Percentiles rank a stretch among this genome's conserved stretches.
These are phyloP conservation scores for Psilopogon haemacephalus DNA, from an alignment of 2,113 vertebrate species.

Conservation along the genomic window DNA sequence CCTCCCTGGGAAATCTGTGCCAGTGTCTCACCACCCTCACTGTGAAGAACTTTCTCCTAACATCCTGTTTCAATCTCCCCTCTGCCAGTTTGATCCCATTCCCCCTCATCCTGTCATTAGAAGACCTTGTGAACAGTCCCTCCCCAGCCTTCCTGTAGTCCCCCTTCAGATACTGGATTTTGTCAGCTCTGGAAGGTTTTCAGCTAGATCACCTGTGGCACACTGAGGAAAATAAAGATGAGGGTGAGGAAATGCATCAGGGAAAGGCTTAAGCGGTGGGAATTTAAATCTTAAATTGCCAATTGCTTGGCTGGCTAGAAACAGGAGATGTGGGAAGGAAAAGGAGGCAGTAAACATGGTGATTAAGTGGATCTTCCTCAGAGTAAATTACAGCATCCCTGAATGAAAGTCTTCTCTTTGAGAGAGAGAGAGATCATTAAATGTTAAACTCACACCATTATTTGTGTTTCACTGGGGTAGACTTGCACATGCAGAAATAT, in stretches of 20 bases:
- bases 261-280: constrained; percentile 51
- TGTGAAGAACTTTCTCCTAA: too few relatives aligned
- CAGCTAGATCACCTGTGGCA: background rate
- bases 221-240: background rate
- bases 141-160: too few relatives aligned
- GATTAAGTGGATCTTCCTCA: constrained; percentile 58
- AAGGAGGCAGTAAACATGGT: constrained; percentile 55
- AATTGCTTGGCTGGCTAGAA: constrained; percentile 18
- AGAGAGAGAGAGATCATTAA: constrained; percentile 61
- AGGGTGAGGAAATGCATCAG: background rate
- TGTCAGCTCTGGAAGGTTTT: background rate
- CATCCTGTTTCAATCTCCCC: too few relatives aligned
- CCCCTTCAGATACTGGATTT: too few relatives aligned
- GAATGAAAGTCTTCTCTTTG: constrained; percentile 54
- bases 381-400: constrained; percentile 66
- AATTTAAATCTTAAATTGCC: constrained; percentile 56
- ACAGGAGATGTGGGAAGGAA: constrained; percentile 14
- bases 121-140: too few relatives aligned
- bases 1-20: too few relatives aligned
- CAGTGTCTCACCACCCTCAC: too few relatives aligned
- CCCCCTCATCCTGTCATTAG: too few relatives aligned
- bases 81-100: too few relatives aligned
- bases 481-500: constrained; percentile 54
- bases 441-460: constrained; percentile 60
- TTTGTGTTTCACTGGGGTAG: constrained; percentile 58